These are phyloP conservation scores for Eriosoma lanigerum DNA, from an alignment of 1,140 invertebrate genomes.

Conservation along the genomic window DNA sequence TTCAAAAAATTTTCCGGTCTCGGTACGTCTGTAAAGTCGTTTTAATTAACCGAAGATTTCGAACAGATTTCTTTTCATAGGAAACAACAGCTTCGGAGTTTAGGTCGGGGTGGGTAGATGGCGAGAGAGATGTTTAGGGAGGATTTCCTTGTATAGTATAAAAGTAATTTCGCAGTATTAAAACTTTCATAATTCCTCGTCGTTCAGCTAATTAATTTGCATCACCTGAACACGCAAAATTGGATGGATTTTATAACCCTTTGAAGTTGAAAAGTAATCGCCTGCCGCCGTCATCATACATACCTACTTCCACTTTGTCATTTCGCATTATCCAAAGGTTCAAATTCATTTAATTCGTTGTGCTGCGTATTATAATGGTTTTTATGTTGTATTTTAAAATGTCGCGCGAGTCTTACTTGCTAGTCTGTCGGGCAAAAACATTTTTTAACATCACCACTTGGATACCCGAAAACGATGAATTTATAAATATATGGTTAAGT, in stretches of 20 bases:
- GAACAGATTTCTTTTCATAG: neutral
- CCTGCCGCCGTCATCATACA: neutral
- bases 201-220: constrained; percentile 39
- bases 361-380: no score
- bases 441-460: no score
- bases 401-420: no score
- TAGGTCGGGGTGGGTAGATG: neutral
- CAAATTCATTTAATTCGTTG: no score
- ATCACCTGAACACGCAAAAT: neutral
- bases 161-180: constrained; percentile 25
- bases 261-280: constrained; percentile 31
- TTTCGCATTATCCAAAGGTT: neutral
- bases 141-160: neutral
- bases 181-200: constrained; percentile 13
- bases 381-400: no score
- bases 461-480: no score
- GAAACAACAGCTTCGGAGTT: neutral
- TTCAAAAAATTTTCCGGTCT: no score
- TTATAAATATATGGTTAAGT: no score
- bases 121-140: neutral
- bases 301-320: no score
- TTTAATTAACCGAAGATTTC: neutral
- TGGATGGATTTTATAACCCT: constrained; percentile 4
- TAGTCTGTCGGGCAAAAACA: no score
- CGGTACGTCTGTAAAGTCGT: no score